phyloP scores from a whole-genome alignment of 2,113 vertebrate species.

The Pogonocichla stellata region DNA sequence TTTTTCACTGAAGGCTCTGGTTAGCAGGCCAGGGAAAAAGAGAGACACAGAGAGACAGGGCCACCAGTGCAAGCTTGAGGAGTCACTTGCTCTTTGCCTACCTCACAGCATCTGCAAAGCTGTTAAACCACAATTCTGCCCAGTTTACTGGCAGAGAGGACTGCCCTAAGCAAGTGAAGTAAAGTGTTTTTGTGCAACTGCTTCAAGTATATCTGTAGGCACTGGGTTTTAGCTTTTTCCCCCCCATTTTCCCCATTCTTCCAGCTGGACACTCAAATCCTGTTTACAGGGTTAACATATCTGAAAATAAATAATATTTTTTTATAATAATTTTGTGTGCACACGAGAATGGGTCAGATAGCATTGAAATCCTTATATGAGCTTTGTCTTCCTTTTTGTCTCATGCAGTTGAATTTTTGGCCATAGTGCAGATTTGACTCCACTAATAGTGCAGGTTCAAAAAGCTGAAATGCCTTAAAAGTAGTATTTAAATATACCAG shows the following conservation, averaged over 20 bases:
- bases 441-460: background rate
- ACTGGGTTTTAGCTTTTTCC: rapidly evolving
- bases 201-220: background rate
- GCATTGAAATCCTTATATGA: background rate
- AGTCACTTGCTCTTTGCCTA: background rate
- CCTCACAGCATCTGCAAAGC: conserved; percentile 30
- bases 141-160: background rate
- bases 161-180: background rate
- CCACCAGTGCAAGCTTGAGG: rapidly evolving
- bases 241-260: background rate
- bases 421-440: background rate
- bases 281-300: background rate
- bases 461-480: background rate
- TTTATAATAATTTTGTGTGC: background rate
- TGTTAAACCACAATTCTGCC: conserved; percentile 60
- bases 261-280: background rate
- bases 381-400: background rate
- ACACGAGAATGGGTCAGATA: background rate
- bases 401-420: background rate
- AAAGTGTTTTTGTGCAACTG: background rate
- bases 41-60: background rate
- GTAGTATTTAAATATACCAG: background rate
- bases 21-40: background rate
- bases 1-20: background rate
- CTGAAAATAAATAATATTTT: background rate